phyloP scores from a whole-genome alignment of 1,140 invertebrate species.

The Capitella teleta region DNA sequence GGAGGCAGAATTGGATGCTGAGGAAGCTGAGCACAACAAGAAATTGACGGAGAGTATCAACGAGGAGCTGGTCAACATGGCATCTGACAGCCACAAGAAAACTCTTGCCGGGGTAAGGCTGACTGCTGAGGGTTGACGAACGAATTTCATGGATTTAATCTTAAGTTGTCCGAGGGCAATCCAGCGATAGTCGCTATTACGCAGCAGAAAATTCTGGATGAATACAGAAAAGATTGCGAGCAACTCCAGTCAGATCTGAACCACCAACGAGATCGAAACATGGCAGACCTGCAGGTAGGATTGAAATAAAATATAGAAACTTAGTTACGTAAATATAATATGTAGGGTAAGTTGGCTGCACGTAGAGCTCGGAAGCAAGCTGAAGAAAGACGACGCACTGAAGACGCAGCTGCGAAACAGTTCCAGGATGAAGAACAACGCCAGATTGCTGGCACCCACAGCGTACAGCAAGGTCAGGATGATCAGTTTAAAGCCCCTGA shows the following conservation, averaged over 20 bases:
- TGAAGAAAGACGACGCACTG: slow-evolving; percentile 20
- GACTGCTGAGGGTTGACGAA: neutral
- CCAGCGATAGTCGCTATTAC: slow-evolving; percentile 6
- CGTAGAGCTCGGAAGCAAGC: slow-evolving; percentile 19
- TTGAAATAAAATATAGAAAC: neutral
- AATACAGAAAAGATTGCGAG: slow-evolving; percentile 24
- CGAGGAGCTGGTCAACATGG: slow-evolving; percentile 21
- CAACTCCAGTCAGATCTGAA: slow-evolving; percentile 19
- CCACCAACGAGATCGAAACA: slow-evolving; percentile 22
- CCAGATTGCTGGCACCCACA: slow-evolving; percentile 19
- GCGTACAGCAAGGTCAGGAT: slow-evolving; percentile 13
- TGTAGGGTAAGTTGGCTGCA: slow-evolving; percentile 26
- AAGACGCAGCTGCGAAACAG: slow-evolving; percentile 27
- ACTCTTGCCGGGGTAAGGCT: neutral
- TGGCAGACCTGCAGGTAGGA: slow-evolving; percentile 25
- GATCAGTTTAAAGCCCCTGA: slow-evolving; percentile 22
- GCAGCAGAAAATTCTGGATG: slow-evolving; percentile 25
- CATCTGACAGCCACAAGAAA: slow-evolving; percentile 21
- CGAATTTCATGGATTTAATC: neutral
- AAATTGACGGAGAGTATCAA: slow-evolving; percentile 21
- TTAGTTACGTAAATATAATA: neutral
- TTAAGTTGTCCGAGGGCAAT: slow-evolving; percentile 5
- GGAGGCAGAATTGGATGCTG: slow-evolving; percentile 24
- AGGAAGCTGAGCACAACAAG: slow-evolving; percentile 23
- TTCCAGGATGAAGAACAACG: slow-evolving; percentile 26